These are phyloP conservation scores for Vireo griseus DNA, from an alignment of 2,797 vertebrate species.

Conservation along the genomic window DNA sequence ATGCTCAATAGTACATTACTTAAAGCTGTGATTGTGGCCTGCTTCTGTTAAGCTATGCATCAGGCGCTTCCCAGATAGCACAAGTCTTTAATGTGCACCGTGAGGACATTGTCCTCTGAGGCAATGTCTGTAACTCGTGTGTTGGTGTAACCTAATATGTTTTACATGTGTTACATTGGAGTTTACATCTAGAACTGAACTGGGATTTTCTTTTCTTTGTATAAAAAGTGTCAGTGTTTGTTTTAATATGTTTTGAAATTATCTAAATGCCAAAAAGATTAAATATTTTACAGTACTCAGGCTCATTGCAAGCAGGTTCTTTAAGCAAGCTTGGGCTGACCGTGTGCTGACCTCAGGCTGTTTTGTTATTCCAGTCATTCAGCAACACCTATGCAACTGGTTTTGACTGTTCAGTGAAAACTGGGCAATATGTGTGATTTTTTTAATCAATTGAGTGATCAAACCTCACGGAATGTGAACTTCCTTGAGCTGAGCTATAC, in stretches of 20 bases:
- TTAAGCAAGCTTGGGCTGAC: background rate
- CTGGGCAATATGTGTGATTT: background rate
- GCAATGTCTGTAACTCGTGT: background rate
- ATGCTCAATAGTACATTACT: background rate
- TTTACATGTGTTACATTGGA: background rate
- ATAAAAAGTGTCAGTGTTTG: background rate
- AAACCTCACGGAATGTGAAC: background rate
- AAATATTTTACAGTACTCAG: background rate
- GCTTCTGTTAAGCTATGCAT: background rate
- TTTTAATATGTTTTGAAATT: background rate
- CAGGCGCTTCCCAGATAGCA: background rate
- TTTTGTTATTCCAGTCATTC: background rate
- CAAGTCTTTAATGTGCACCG: background rate
- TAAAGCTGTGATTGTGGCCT: background rate
- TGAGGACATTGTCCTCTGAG: background rate
- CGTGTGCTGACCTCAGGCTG: background rate
- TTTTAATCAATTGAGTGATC: background rate
- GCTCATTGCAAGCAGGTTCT: background rate
- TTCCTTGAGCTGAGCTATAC: background rate
- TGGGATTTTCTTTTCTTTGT: background rate
- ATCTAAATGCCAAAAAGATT: background rate
- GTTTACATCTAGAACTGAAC: background rate
- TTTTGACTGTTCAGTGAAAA: background rate
- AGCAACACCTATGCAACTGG: background rate
- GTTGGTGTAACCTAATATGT: background rate